A percentile compares a stretch with the other conserved stretches of the same genome.
Conservation (phyloP, 2,797 vertebrate species). For the Bucorvus abyssinicus region DNA sequence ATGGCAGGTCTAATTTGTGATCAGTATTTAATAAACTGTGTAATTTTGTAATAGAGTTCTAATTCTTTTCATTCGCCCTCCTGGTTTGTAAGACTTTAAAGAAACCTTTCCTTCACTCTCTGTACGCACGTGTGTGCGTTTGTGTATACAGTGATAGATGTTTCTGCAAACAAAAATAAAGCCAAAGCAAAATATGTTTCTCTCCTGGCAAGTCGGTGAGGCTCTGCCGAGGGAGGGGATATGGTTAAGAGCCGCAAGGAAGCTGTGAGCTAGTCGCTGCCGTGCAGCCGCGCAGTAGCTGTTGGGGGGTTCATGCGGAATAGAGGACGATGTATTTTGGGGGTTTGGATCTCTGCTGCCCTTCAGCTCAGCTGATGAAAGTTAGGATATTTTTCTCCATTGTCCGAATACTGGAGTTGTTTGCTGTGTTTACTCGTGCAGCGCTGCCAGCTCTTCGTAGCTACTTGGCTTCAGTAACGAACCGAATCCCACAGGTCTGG, state of each 20-base stretch:
- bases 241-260: not conserved
- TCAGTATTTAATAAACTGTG: not conserved
- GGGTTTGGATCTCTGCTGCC: not conserved
- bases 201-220: not conserved
- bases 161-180: not conserved
- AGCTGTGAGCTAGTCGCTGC: not conserved
- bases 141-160: rapidly evolving
- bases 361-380: not conserved
- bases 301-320: no score
- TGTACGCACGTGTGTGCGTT: not conserved
- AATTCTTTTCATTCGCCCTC: not conserved
- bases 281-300: no score
- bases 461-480: not conserved
- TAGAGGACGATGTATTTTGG: not conserved
- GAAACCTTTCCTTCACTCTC: not conserved
- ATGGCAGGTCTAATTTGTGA: not conserved
- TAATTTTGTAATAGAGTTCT: not conserved
- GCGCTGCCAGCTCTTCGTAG: not conserved
- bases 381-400: rapidly evolving
- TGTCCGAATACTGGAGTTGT: not conserved
- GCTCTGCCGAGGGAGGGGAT: not conserved
- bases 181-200: not conserved
- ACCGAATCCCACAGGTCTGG: not conserved
- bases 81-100: not conserved
- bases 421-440: not conserved